These are phyloP conservation scores for Diorhabda elongata DNA, from an alignment of 1,140 invertebrate species.

Conservation along the genomic window DNA sequence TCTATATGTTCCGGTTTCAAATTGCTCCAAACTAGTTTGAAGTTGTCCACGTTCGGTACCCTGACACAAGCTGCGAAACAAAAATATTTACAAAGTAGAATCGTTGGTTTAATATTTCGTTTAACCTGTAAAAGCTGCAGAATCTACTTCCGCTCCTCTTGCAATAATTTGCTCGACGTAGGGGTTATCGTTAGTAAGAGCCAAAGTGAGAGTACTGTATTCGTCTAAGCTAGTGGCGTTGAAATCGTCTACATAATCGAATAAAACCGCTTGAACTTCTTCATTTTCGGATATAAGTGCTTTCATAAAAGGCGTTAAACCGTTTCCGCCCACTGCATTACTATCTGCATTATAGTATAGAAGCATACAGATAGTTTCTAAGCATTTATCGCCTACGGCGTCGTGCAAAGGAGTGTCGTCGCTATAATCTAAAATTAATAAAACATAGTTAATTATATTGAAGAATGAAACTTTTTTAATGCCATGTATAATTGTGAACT, in stretches of 20 bases:
- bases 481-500: no score
- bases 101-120: neutral
- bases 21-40: constrained; percentile 25
- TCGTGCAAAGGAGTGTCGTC: constrained; percentile 27
- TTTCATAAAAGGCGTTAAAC: constrained; percentile 28
- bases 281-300: constrained; percentile 13
- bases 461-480: no score
- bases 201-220: constrained; percentile 17
- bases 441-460: no score
- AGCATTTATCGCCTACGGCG: constrained; percentile 14
- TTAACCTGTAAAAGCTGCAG: neutral
- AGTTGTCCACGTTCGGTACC: constrained; percentile 20
- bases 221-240: constrained; percentile 15
- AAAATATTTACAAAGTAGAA: neutral
- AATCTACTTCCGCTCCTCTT: constrained; percentile 24
- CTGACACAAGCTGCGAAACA: constrained; percentile 20
- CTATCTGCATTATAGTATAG: constrained; percentile 31
- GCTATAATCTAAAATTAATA: constrained; percentile 19
- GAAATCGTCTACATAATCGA: constrained; percentile 29
- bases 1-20: constrained; percentile 13
- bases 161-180: constrained; percentile 25
- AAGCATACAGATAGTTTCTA: constrained; percentile 31
- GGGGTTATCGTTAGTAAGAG: constrained; percentile 14
- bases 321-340: constrained; percentile 19
- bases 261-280: constrained; percentile 21